Percentiles rank a stretch among this genome's conserved stretches.
Evolutionary conservation across 2,113 vertebrate genomes (phyloP).

Genomic region (Nymphicus hollandicus): DNA sequence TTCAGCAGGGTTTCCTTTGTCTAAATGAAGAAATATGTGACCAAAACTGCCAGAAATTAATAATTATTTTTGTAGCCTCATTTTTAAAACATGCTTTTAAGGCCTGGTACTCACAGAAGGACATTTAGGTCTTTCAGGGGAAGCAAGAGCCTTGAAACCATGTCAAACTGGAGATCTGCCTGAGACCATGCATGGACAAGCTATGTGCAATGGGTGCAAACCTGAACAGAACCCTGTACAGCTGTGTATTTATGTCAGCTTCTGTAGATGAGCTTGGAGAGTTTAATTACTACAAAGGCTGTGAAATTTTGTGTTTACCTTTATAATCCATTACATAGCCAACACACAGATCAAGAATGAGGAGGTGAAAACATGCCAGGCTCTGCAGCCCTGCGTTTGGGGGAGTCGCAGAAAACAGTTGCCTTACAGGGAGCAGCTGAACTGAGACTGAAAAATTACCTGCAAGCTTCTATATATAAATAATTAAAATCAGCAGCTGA

Average conservation of each 20-base stretch:
- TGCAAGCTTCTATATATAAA: background rate
- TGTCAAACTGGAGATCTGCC: background rate
- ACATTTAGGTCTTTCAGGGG: background rate
- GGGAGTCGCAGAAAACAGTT: background rate
- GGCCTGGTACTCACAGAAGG: background rate
- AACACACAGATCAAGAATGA: fast-evolving
- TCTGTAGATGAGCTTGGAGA: background rate
- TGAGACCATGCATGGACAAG: fast-evolving
- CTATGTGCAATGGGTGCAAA: background rate
- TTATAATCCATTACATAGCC: background rate
- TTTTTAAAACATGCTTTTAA: background rate
- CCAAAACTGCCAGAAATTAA: background rate
- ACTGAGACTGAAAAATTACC: background rate
- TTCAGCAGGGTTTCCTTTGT: constrained; percentile 3
- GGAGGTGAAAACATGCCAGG: background rate
- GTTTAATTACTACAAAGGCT: background rate
- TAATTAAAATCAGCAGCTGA: background rate
- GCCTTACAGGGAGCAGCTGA: background rate
- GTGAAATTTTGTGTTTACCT: background rate
- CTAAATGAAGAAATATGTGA: background rate
- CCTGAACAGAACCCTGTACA: background rate
- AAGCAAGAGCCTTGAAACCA: background rate
- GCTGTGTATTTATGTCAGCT: background rate
- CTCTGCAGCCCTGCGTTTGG: fast-evolving
- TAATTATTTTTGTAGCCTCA: background rate